Evolutionary conservation across 2,888 invertebrate genomes (phyloP), one percentile per base, ranked within the genome.

Genomic region (Sarcophaga caerulescens): DNA sequence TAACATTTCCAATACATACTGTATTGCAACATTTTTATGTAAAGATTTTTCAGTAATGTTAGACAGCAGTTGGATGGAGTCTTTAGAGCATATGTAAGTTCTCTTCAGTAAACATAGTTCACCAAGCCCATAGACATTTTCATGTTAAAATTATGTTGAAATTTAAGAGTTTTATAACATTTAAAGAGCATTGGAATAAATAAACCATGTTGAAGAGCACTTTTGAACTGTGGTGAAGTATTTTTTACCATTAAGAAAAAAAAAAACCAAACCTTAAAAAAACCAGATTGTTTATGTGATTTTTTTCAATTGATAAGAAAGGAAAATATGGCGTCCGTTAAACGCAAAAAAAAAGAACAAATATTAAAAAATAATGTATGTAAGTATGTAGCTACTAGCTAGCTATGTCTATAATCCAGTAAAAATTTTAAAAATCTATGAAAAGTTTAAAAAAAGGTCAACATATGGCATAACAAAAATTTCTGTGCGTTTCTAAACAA

Each of bases 271-370:
- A 75, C 63, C 66, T 35, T 35, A 47, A 62, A 75, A 62, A 81
- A 75, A 75, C 63, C 66, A 75, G 81, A 70, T 81, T 81, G 62
- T 66, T 66, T 65, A 19, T 75, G 14, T 44, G 44, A 75, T 70
- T 63, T 73, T 60, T 73, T 63, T 76, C 5, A 47, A 25, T 65
- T 68, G 60, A 60, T 66, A 77, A 71, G 23, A 66, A 52, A 62
- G 63, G 69, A 81, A 82, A 82, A 77, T 65, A 82, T 77, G 82
- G 82, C 82, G 82, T 82, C 82, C 47, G 12, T 21, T 71, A 70
- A 66, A 71, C 14, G 23, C 59, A 57, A 66, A 57, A 70, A 66
- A 74, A 69, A 69, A 68, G 19, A 60, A 65, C 44, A 44, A 44
- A 52, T 14, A 14, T 52, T 35, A 35, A 10, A 65, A 17, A 35